Percentiles rank a stretch among this genome's conserved stretches.
Conservation (phyloP, 2,797 vertebrate species). For the Vespertilio murinus region DNA sequence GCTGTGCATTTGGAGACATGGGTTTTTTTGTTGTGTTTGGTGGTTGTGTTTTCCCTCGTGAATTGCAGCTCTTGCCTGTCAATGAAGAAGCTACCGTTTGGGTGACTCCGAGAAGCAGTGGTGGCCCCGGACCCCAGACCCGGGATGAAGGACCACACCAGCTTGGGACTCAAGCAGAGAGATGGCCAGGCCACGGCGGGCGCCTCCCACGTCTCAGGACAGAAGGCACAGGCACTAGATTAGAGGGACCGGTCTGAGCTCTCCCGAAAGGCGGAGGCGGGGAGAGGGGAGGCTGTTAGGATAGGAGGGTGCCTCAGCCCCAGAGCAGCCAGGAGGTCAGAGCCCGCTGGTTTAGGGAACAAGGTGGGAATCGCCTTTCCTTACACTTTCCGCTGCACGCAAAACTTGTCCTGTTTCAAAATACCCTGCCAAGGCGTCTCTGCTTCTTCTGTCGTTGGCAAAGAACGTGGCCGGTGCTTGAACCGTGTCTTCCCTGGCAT, state of each 20-base stretch:
- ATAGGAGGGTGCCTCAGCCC: not conserved
- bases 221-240: not conserved
- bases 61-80: not conserved
- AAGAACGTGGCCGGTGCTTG: conserved; percentile 23
- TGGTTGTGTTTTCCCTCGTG: not conserved
- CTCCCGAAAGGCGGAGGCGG: not conserved
- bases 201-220: not conserved
- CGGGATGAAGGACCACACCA: no score
- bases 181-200: not conserved
- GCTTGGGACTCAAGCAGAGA: not conserved
- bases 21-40: no score
- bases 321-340: not conserved
- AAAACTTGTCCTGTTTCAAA: conserved; percentile 40
- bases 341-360: conserved; percentile 39
- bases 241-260: not conserved
- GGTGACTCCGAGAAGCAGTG: rapidly evolving
- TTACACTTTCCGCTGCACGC: conserved; percentile 45
- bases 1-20: not conserved
- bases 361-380: conserved; percentile 49
- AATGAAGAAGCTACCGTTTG: not conserved
- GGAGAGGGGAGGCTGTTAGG: not conserved
- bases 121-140: not conserved
- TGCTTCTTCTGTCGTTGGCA: conserved; percentile 37
- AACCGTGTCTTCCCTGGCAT: not conserved
- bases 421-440: conserved; percentile 5